These are phyloP conservation scores for Apotomis turbidana DNA, from an alignment of 2,888 invertebrate genomes.

Conservation along the genomic window DNA sequence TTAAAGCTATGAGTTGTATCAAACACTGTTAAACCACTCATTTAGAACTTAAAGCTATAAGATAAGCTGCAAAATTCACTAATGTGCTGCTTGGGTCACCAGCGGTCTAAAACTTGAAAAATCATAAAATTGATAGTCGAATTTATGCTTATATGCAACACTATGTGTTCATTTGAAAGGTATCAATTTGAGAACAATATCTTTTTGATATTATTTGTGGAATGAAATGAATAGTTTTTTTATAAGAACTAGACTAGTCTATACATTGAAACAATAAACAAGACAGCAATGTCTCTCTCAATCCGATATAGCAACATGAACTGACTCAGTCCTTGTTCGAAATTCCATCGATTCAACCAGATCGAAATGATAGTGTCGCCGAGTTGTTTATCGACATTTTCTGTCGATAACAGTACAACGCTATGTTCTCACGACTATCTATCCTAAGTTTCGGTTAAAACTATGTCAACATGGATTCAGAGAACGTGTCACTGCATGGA, in stretches of 20 bases:
- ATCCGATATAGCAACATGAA: slow-evolving; percentile 50
- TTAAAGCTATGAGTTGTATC: no score
- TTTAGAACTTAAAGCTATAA: no score
- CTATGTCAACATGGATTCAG: slow-evolving; percentile 14
- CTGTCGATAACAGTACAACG: slow-evolving; percentile 41
- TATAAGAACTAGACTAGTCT: slow-evolving; percentile 15
- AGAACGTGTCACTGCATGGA: slow-evolving; percentile 13
- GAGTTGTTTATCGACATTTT: slow-evolving; percentile 42
- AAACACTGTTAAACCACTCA: no score
- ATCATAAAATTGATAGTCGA: no score
- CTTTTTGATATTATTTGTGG: no score
- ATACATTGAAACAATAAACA: slow-evolving; percentile 42
- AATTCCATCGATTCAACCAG: slow-evolving; percentile 53
- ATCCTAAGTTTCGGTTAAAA: slow-evolving; percentile 6
- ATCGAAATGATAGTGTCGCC: slow-evolving; percentile 33
- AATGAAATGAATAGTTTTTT: no score
- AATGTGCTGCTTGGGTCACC: no score
- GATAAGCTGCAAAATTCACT: no score
- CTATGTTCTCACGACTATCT: slow-evolving; percentile 17
- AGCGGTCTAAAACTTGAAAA: no score
- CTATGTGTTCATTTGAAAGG: no score
- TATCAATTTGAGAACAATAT: no score
- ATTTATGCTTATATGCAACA: no score
- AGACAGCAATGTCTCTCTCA: slow-evolving; percentile 45
- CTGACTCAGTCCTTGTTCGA: slow-evolving; percentile 46